A percentile compares a stretch with the other conserved stretches of the same genome.
These are phyloP conservation scores for Austrolebias charrua DNA, from an alignment of 2,797 vertebrate genomes.

Conservation along the genomic window DNA sequence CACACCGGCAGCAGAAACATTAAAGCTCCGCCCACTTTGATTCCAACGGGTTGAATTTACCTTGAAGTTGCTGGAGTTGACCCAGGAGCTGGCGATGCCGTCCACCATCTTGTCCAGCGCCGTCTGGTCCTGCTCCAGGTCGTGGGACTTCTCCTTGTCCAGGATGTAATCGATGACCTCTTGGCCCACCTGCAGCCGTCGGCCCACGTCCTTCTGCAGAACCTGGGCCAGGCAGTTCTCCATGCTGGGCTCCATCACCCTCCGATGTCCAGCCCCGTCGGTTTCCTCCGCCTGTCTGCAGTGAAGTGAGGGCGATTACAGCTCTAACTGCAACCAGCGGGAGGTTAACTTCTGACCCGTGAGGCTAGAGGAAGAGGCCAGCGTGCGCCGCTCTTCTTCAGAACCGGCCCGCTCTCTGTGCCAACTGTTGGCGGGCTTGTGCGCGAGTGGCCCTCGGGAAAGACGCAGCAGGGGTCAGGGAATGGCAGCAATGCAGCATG, in stretches of 20 bases:
- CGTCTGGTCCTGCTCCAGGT: conserved; percentile 96
- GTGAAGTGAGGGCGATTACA: conserved; percentile 29
- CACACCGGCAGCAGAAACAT: no score
- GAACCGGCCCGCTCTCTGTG: conserved; percentile 76
- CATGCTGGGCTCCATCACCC: conserved; percentile 92
- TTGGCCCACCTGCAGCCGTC: conserved; percentile 93
- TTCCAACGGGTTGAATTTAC: conserved; percentile 61
- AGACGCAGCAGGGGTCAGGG: conserved; percentile 80
- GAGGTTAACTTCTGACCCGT: conserved; percentile 34
- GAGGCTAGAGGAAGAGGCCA: conserved; percentile 27
- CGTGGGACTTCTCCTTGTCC: conserved; percentile 91
- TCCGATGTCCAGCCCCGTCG: conserved; percentile 26
- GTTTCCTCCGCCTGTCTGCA: conserved; percentile 71
- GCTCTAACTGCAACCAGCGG: conserved; percentile 40
- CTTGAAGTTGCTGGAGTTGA: conserved; percentile 99
- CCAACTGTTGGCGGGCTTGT: conserved; percentile 76
- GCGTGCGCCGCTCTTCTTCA: conserved; percentile 54
- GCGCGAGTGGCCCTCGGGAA: conserved; percentile 81
- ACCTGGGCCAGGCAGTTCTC: conserved; percentile 92
- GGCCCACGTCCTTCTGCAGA: conserved; percentile 95
- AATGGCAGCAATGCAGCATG: conserved; percentile 98
- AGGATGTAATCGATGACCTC: conserved; percentile 93
- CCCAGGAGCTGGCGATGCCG: conserved; percentile 93
- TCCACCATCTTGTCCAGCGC: conserved; percentile 97
- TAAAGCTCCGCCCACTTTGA: no score